Evolutionary conservation across 2,888 invertebrate genomes (phyloP).

Genomic region (Drosophila neonasuta): DNA sequence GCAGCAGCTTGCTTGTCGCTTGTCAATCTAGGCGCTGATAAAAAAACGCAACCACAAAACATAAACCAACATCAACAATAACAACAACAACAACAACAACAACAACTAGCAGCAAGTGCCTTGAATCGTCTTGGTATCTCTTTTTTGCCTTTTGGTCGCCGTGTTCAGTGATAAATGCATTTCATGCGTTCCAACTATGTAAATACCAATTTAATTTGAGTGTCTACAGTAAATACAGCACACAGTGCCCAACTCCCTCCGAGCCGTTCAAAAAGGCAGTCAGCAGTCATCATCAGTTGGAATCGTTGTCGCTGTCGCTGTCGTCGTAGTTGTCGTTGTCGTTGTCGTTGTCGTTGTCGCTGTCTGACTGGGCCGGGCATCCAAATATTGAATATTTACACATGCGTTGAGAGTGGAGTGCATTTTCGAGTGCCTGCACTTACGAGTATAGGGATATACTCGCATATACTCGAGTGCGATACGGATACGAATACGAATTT

Average conservation of each 20-base stretch:
- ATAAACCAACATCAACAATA: conserved; percentile 50
- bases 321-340: neutral
- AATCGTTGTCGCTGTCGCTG: conserved; percentile 4
- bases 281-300: conserved; percentile 28
- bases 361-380: conserved; percentile 35
- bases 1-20: conserved; percentile 51
- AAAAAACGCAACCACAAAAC: conserved; percentile 62
- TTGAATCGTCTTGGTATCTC: conserved; percentile 49
- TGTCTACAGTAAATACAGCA: conserved; percentile 67
- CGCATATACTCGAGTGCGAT: neutral
- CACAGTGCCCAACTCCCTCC: conserved; percentile 5
- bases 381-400: conserved; percentile 79
- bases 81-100: conserved; percentile 23
- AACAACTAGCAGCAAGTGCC: conserved; percentile 59
- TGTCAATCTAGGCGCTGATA: conserved; percentile 75
- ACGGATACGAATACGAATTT: conserved; percentile 19
- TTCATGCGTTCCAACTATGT: conserved; percentile 75
- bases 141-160: conserved; percentile 31
- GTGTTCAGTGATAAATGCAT: conserved; percentile 70
- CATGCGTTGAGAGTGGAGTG: conserved; percentile 73
- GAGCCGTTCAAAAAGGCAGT: conserved; percentile 22
- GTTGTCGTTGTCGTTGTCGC: conserved; percentile 4
- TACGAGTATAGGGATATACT: conserved; percentile 34
- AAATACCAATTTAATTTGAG: conserved; percentile 81
- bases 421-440: conserved; percentile 76